Evolutionary conservation across 1,140 invertebrate species (phyloP).

Genomic region (Tribolium madens): DNA sequence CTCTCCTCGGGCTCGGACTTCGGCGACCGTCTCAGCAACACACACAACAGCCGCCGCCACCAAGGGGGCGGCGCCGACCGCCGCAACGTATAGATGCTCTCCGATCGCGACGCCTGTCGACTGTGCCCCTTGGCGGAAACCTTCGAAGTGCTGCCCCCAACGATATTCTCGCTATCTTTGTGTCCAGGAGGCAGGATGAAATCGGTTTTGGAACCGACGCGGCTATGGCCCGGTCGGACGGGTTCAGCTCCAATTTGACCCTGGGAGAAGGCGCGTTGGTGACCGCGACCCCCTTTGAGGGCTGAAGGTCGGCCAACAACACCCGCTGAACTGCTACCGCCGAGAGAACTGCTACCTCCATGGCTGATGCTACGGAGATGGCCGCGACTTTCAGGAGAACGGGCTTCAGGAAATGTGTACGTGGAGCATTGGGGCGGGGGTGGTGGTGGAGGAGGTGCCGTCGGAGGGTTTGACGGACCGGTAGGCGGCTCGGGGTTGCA

Average conservation of each 20-base stretch:
- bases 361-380: constrained; percentile 85
- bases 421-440: constrained; percentile 58
- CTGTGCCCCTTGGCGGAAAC: constrained; percentile 72
- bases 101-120: constrained; percentile 78
- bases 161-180: constrained; percentile 69
- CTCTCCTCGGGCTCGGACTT: constrained; percentile 74
- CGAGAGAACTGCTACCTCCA: constrained; percentile 74
- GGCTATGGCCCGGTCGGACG: constrained; percentile 75
- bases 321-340: constrained; percentile 65
- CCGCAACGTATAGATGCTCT: constrained; percentile 89
- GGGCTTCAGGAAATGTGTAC: constrained; percentile 62
- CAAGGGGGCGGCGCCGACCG: constrained; percentile 76
- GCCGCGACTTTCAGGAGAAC: constrained; percentile 65
- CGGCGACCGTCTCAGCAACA: constrained; percentile 68
- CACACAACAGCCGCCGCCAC: constrained; percentile 76
- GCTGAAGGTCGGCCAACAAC: constrained; percentile 71
- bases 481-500: constrained; percentile 36
- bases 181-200: constrained; percentile 88
- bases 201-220: constrained; percentile 87
- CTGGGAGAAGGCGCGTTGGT: constrained; percentile 87
- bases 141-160: constrained; percentile 66
- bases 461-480: constrained; percentile 28
- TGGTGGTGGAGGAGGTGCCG: neutral
- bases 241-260: constrained; percentile 76
- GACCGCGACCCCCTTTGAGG: constrained; percentile 78